These are phyloP conservation scores for Gallinago solitaria DNA, from an alignment of 2,797 vertebrate genomes.

Conservation along the genomic window DNA sequence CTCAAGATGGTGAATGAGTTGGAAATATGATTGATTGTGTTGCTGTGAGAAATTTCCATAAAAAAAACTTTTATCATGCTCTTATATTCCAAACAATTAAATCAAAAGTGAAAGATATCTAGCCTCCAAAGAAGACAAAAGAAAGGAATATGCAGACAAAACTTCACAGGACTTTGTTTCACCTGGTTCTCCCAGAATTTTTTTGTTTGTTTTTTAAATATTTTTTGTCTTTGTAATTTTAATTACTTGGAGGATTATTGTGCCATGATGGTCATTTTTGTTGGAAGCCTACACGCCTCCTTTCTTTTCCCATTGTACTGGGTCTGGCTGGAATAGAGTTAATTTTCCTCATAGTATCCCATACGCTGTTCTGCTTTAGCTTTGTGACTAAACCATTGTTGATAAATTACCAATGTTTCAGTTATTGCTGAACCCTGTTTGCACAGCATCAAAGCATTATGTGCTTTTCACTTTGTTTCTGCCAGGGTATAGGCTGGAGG, in stretches of 20 bases:
- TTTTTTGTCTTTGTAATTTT: neutral
- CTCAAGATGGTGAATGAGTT: conserved; percentile 76
- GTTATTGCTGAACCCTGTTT: rapidly evolving
- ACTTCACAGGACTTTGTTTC: conserved; percentile 43
- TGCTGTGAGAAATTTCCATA: conserved; percentile 82
- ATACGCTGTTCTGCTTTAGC: neutral
- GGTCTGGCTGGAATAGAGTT: neutral
- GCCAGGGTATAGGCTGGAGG: neutral
- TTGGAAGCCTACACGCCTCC: neutral
- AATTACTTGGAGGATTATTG: neutral
- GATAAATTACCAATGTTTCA: neutral
- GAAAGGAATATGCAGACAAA: conserved; percentile 37
- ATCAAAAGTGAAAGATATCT: conserved; percentile 75
- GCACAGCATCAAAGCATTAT: neutral
- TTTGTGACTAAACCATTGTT: neutral
- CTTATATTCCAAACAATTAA: conserved; percentile 80
- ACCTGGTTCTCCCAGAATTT: neutral
- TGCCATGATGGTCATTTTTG: neutral
- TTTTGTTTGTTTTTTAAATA: neutral
- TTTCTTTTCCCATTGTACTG: neutral
- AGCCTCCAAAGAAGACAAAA: conserved; percentile 69
- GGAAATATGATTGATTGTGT: conserved; percentile 83
- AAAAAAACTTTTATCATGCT: conserved; percentile 77
- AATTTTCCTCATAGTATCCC: neutral
- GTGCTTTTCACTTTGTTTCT: neutral